These are phyloP conservation scores for Aleadryas rufinucha DNA, from an alignment of 2,113 vertebrate genomes.

Conservation along the genomic window DNA sequence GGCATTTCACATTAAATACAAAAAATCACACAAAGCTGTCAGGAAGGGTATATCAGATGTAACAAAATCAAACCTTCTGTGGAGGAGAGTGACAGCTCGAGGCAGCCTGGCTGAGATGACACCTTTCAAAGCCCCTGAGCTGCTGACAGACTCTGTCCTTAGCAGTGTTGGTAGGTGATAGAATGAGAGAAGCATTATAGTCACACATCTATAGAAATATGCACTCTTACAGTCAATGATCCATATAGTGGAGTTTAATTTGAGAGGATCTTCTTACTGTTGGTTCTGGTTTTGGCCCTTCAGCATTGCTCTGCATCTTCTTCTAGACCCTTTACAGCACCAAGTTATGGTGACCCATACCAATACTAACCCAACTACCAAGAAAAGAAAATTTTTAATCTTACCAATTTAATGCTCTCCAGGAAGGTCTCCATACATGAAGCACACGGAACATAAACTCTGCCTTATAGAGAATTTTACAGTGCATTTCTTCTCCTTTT, in stretches of 20 bases:
- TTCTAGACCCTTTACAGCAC: neutral
- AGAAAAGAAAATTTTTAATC: neutral
- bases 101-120: neutral
- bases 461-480: neutral
- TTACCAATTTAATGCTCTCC: neutral
- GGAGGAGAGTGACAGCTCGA: neutral
- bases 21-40: neutral
- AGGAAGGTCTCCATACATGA: neutral
- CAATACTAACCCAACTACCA: neutral
- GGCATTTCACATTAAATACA: neutral
- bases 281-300: neutral
- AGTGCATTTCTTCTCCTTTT: neutral
- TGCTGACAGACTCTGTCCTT: neutral
- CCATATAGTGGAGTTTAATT: neutral
- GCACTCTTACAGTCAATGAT: neutral
- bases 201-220: neutral
- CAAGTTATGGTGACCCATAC: neutral
- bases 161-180: rapidly evolving
- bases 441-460: neutral
- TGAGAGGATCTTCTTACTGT: neutral
- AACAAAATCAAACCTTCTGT: neutral
- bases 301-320: neutral
- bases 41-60: rapidly evolving
- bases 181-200: neutral
- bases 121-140: neutral